phyloP scores from a whole-genome alignment of 1,140 invertebrate species.

The Euura saliciscinereae region DNA sequence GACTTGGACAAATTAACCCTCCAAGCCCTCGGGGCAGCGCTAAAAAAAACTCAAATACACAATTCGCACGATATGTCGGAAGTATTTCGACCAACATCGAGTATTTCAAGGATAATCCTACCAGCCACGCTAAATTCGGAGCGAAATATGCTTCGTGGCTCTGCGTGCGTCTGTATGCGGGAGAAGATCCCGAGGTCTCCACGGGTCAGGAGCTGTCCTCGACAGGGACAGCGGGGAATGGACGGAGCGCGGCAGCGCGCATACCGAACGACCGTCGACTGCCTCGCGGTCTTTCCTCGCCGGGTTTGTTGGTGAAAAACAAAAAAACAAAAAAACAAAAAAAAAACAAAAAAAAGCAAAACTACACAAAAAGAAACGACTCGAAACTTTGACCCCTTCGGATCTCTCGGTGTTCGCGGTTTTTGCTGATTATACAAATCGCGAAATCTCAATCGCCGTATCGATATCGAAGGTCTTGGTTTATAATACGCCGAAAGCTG shows the following conservation, averaged over 20 bases:
- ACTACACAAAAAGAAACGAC: neutral
- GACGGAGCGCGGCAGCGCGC: neutral
- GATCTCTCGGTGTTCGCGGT: neutral
- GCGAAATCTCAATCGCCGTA: neutral
- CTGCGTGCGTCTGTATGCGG: neutral
- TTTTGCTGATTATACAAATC: neutral
- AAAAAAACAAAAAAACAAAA: neutral
- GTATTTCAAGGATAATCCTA: too few relatives aligned
- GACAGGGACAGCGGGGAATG: neutral
- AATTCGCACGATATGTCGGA: too few relatives aligned
- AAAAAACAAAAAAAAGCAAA: neutral
- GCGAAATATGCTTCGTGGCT: neutral
- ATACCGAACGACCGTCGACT: slow-evolving; percentile 12
- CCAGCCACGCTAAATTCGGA: neutral
- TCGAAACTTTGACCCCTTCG: neutral
- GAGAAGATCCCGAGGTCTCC: neutral
- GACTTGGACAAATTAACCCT: slow-evolving; percentile 3
- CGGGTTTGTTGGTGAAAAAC: slow-evolving; percentile 16
- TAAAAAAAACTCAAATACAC: too few relatives aligned
- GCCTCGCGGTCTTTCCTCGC: slow-evolving; percentile 28
- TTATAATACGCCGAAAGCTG: too few relatives aligned
- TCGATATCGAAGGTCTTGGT: too few relatives aligned
- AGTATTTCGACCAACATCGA: too few relatives aligned
- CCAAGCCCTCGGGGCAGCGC: too few relatives aligned
- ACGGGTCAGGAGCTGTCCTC: slow-evolving; percentile 37